Conservation (phyloP, 2,888 invertebrate genomes). For the Nephrotoma flavescens region DNA sequence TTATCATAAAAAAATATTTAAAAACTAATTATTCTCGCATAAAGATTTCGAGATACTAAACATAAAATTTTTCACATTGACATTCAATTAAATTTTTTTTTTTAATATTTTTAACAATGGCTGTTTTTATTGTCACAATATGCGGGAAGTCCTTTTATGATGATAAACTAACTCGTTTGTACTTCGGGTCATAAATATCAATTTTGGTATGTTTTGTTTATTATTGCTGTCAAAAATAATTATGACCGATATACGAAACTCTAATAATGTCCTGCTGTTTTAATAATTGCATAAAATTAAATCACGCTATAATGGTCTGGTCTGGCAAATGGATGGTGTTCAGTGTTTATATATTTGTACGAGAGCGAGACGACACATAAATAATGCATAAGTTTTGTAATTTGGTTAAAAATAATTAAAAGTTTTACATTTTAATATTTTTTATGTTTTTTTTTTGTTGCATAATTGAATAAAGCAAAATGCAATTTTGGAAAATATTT, state of each 20-base stretch:
- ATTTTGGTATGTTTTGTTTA: not conserved
- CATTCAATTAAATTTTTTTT: not conserved
- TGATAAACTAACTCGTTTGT: not conserved
- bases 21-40: not conserved
- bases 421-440: not conserved
- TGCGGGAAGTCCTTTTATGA: not conserved
- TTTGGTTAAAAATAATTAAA: not conserved
- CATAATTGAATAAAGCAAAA: not conserved
- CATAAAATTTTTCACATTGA: not conserved
- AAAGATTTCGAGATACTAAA: not conserved
- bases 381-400: not conserved
- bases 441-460: not conserved
- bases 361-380: not conserved
- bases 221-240: no score
- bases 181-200: not conserved
- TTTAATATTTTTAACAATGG: not conserved
- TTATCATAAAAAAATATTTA: not conserved
- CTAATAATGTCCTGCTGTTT: not conserved
- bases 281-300: not conserved
- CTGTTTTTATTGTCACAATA: not conserved
- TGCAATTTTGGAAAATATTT: not conserved
- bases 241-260: not conserved
- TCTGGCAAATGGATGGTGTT: not conserved
- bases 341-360: no score
- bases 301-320: not conserved